Base-by-base conservation (phyloP, 2,888 invertebrate species). In the Incurvaria masculella region DNA sequence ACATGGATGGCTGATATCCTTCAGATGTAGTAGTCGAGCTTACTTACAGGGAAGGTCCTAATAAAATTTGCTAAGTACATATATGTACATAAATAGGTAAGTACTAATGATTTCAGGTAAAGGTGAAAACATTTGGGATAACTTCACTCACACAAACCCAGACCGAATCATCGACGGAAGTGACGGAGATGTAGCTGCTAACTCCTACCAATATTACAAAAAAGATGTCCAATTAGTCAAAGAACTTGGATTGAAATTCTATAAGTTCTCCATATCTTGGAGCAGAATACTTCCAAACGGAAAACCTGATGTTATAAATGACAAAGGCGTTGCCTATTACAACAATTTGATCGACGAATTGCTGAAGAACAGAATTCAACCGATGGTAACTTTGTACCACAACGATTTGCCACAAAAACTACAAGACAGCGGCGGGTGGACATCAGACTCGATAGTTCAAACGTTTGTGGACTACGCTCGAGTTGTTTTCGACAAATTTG, bases 251-350 rank as follows among this genome's bases (percentile, higher is more conserved):
- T 60, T 73, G 0, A 33, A 17, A n/a, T 19, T 78, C 47, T 83
- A 83, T 60, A 75, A 85, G 23, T 85, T 86, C 61, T 85, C 85
- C 0, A 64, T 86, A 49, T 80, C 85, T 1, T 90, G 89, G 89
- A 57, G 84, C 0, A 69, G 89, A 20, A 72, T 89, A 19, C 65
- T 89, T 50, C 87, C 88, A 0, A 76, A 68, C 3, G 88, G 86
- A 8, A 74, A 78, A 49, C 61, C 72, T 23, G 78, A 82, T 53
- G 58, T 71, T 5, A 65, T 88, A 11, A 91, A 85, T 61, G 66
- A 76, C 44, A 79, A 79, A 2, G 91, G 88, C 11, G 70, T 86
- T 8, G 64, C 75, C 14, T 88, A 88, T 65, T 91, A 91, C 65
- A 84, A 83, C 56, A 71, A 83, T 45, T 62, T 91, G 33, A 85